These are phyloP conservation scores for Caranx ignobilis DNA, from an alignment of 2,113 vertebrate species.

Conservation along the genomic window DNA sequence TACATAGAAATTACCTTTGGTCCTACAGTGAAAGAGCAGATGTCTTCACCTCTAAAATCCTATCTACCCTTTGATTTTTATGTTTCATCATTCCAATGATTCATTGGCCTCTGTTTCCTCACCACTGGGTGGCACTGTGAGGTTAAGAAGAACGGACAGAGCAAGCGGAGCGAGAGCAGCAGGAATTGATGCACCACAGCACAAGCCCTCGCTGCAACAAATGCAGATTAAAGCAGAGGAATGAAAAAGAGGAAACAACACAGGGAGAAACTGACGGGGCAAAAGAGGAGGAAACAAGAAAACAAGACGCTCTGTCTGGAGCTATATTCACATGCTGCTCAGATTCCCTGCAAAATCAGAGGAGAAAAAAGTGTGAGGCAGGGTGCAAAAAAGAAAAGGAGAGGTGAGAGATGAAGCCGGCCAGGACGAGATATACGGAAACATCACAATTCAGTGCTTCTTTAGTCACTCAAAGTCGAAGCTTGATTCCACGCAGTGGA, in stretches of 20 bases:
- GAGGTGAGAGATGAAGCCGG: not conserved
- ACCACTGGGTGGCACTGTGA: constrained; percentile 59
- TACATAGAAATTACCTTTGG: not conserved
- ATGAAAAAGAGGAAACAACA: constrained; percentile 28
- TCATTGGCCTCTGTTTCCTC: not conserved
- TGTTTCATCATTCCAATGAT: not conserved
- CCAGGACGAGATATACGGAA: not conserved
- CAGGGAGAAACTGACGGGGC: constrained; percentile 15
- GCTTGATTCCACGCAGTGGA: constrained; percentile 15
- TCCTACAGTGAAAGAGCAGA: not conserved
- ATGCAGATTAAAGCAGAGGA: constrained; percentile 51
- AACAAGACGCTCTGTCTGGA: constrained; percentile 47
- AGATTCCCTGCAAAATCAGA: constrained; percentile 46
- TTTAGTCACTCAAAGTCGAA: constrained; percentile 21
- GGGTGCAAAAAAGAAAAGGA: not conserved
- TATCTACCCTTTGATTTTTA: not conserved
- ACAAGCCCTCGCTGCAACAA: constrained; percentile 35
- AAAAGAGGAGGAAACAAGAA: constrained; percentile 40
- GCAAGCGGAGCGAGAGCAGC: constrained; percentile 10
- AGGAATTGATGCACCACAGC: constrained; percentile 33
- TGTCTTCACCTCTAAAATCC: not conserved
- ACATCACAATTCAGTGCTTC: constrained; percentile 2
- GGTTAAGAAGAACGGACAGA: constrained; percentile 9
- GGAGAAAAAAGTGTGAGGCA: constrained; percentile 21
- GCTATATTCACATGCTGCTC: constrained; percentile 21